Base-by-base conservation (phyloP, 2,797 vertebrate genomes). In the Sebastes alutus region DNA sequence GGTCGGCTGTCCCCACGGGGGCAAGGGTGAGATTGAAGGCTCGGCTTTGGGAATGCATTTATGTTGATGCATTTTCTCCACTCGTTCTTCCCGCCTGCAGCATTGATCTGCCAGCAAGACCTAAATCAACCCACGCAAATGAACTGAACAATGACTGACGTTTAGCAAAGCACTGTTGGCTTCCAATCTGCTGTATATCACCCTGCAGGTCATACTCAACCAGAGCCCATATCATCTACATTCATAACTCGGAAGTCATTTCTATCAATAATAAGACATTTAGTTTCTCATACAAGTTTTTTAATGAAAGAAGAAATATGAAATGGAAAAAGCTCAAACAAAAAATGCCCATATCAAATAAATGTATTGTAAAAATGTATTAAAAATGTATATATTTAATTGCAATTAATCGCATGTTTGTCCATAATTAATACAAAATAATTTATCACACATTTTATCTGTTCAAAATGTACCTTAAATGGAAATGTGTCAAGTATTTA, bases 111-210 rank as follows among this genome's bases (percentile, higher is more conserved):
- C 68, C 69, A 81, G 75, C 65, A 68, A 55, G 75, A 88, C 70
- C 72, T 77, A 64, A 90, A 89, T 90, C 80, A 86, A 78, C 72
- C 68, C 35, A 67, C 20, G 46, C 70, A 83, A 86, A 88, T 86
- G 62, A 87, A 84, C 38, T 67, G 64, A 87, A 86, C 76, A 82
- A 77, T 78, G 81, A 85, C 38, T 81, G 81, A 86, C 54, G n/a
- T 87, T 87, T 67, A 86, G 68, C 66, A 80, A 86, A 89, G 65
- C 7, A 1, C 79, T 75, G 49, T 11, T 79, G 77, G 79, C 71
- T 88, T 73, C 60, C 10, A 78, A 67, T 67, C 8, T 5, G 67
- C 52, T 83, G 62, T 80, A 80, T 35, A 38, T 86, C 74, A 66
- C 55, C 80, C 70, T 22, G 73, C 46, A 76, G 86, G 82, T 89